Conservation (phyloP, 2,888 invertebrate species). For the Drosophila paracracens region DNA sequence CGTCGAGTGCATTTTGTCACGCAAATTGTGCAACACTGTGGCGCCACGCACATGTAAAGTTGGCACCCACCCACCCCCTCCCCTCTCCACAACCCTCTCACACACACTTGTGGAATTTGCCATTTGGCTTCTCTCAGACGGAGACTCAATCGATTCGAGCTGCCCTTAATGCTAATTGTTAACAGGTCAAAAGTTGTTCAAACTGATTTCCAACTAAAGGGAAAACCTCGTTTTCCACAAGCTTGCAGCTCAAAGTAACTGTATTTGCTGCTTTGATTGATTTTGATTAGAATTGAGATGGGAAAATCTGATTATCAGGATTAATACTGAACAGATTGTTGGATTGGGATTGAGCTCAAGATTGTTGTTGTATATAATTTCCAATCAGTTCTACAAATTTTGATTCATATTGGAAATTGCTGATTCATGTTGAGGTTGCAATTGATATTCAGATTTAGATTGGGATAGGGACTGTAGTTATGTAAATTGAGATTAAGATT, state of each 20-base stretch:
- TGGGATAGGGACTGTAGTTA: not conserved
- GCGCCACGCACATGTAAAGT: constrained; percentile 1
- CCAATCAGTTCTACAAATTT: too few relatives aligned
- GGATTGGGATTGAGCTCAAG: rapidly evolving
- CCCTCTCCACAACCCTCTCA: constrained; percentile 47
- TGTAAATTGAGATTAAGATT: not conserved
- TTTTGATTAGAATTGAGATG: not conserved
- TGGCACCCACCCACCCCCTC: constrained; percentile 8
- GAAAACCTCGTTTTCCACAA: not conserved
- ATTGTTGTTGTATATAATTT: not conserved
- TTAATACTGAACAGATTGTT: not conserved
- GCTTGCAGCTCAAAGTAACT: not conserved
- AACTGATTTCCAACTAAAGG: not conserved
- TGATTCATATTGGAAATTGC: too few relatives aligned
- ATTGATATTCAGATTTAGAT: not conserved
- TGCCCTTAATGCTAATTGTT: not conserved
- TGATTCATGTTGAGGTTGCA: too few relatives aligned
- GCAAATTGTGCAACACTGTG: constrained; percentile 47
- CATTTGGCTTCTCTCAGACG: not conserved
- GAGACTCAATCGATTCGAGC: constrained; percentile 15
- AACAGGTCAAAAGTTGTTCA: constrained; percentile 10
- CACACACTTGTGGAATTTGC: constrained; percentile 59
- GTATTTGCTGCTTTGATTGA: not conserved
- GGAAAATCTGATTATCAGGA: not conserved
- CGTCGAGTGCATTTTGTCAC: constrained; percentile 68